Conservation (phyloP, 2,888 invertebrate species). For the Lissonota sp. region DNA sequence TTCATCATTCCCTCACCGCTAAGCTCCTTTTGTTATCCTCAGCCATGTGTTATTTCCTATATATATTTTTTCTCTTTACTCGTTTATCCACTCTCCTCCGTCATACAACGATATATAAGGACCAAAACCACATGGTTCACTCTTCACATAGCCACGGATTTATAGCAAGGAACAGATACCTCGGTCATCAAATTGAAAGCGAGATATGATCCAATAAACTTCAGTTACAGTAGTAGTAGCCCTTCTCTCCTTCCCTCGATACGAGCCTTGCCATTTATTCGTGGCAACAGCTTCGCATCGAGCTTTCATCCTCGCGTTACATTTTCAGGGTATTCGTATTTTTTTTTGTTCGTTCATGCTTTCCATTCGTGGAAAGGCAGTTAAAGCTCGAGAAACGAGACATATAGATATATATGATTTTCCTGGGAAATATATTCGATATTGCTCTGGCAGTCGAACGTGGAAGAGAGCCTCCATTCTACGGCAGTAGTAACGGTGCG, state of each 20-base stretch:
- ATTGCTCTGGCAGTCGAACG: neutral
- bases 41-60: too few species aligned
- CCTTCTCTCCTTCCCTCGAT: neutral
- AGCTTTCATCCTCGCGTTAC: constrained; percentile 12
- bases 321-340: constrained; percentile 8
- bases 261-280: constrained; percentile 58
- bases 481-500: constrained; percentile 31
- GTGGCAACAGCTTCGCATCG: neutral
- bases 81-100: constrained; percentile 5
- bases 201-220: constrained; percentile 76
- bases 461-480: neutral
- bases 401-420: constrained; percentile 9
- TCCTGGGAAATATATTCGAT: constrained; percentile 26
- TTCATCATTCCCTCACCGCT: too few species aligned
- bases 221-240: constrained; percentile 64
- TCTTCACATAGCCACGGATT: neutral
- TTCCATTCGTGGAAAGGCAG: constrained; percentile 7
- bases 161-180: constrained; percentile 71
- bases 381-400: constrained; percentile 23
- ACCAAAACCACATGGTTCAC: too few species aligned
- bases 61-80: constrained; percentile 1
- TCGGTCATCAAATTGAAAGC: constrained; percentile 75
- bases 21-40: neutral
- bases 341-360: constrained; percentile 3
- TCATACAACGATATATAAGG: neutral